These are phyloP conservation scores for Drosophila kanekoi DNA, from an alignment of 2,888 invertebrate genomes.

Conservation along the genomic window DNA sequence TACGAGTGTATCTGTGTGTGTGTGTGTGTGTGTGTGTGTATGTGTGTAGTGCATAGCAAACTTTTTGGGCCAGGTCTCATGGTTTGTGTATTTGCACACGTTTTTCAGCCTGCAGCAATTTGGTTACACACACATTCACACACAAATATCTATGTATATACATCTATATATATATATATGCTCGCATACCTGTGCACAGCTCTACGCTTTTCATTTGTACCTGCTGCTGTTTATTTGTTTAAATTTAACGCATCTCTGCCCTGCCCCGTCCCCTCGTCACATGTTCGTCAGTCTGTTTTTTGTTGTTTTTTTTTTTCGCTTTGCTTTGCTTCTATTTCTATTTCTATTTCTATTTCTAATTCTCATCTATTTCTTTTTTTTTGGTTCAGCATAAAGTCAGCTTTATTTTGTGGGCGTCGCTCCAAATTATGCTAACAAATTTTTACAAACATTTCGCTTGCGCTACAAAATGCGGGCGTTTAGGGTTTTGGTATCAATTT, in stretches of 20 bases:
- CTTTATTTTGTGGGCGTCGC: conserved; percentile 26
- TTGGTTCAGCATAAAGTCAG: conserved; percentile 32
- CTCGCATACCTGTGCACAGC: conserved; percentile 15
- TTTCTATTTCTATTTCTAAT: conserved; percentile 35
- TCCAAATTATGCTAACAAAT: conserved; percentile 36
- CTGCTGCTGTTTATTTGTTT: conserved; percentile 77
- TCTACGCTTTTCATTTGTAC: conserved; percentile 64
- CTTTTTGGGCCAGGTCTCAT: conserved; percentile 58
- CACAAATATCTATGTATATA: neutral
- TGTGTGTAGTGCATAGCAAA: conserved; percentile 29
- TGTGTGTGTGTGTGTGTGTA: conserved; percentile 10
- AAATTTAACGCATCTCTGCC: conserved; percentile 71
- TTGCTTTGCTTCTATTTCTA: too few relatives aligned
- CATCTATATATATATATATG: conserved; percentile 5
- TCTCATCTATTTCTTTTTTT: conserved; percentile 25
- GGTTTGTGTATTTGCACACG: conserved; percentile 58
- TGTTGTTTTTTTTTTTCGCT: conserved; percentile 4
- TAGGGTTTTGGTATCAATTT: conserved; percentile 5
- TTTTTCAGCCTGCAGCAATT: conserved; percentile 62
- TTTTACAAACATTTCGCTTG: conserved; percentile 24
- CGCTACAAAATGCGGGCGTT: conserved; percentile 2
- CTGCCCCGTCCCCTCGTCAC: conserved; percentile 1
- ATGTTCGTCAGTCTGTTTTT: conserved; percentile 5
- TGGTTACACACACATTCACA: conserved; percentile 17
- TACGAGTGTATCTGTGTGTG: neutral